Conservation (phyloP, 2,888 invertebrate species). For the Crioceris asparagi region DNA sequence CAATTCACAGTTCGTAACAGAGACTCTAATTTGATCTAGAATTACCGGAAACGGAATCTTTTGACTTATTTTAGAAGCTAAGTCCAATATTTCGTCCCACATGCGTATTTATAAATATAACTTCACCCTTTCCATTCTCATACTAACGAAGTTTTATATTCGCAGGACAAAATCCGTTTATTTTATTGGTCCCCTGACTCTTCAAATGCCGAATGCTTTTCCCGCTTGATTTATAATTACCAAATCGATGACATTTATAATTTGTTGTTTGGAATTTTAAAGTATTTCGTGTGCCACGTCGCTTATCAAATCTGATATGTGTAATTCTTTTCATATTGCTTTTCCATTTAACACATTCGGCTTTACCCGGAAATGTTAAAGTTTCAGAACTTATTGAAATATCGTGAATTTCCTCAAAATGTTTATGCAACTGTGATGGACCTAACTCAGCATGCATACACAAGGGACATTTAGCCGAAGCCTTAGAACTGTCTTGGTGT, state of each 20-base stretch:
- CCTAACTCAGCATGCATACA: no score
- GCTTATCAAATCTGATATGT: no score
- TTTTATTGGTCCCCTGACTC: constrained; percentile 8
- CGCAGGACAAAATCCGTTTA: constrained; percentile 12
- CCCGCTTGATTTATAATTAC: background rate
- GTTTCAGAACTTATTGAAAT: no score
- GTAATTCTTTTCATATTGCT: no score
- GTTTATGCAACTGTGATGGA: no score
- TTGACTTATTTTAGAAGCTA: constrained; percentile 11
- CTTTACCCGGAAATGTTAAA: no score
- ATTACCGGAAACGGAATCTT: constrained; percentile 16
- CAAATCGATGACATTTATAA: background rate
- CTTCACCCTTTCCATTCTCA: constrained; percentile 1
- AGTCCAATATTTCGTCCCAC: constrained; percentile 10
- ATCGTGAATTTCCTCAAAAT: no score
- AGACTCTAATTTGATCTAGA: constrained; percentile 13
- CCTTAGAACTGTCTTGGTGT: no score
- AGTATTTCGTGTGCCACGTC: no score
- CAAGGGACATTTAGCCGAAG: no score
- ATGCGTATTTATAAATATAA: constrained; percentile 7
- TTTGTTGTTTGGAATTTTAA: no score
- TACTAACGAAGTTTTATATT: background rate
- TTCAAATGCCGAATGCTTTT: constrained; percentile 1
- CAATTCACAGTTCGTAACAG: constrained; percentile 3
- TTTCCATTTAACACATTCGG: no score